These are phyloP conservation scores for Gallinago solitaria DNA, from an alignment of 2,797 vertebrate species.

Conservation along the genomic window DNA sequence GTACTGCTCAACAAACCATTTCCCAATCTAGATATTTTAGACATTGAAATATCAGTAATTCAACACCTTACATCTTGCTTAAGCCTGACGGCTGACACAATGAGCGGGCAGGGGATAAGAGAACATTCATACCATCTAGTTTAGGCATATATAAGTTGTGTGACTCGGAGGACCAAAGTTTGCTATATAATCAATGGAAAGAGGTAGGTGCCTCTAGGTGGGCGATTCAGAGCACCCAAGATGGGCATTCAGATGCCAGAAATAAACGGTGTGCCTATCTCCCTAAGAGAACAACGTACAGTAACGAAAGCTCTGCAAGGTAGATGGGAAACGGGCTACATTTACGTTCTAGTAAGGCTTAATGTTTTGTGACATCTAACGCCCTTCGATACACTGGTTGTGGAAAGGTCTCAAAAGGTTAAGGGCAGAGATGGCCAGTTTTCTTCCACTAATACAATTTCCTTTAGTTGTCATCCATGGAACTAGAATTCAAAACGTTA, in stretches of 20 bases:
- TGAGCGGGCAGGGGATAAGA: slow-evolving; percentile 13
- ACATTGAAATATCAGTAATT: neutral
- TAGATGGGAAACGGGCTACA: slow-evolving; percentile 46
- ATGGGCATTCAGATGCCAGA: slow-evolving; percentile 52
- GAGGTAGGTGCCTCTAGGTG: slow-evolving; percentile 70
- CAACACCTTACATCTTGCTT: slow-evolving; percentile 11
- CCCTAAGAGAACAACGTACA: slow-evolving; percentile 40
- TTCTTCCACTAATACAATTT: slow-evolving; percentile 30
- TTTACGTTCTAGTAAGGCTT: slow-evolving; percentile 57
- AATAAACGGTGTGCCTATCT: slow-evolving; percentile 42
- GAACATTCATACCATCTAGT: slow-evolving; percentile 66
- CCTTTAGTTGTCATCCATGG: slow-evolving; percentile 45
- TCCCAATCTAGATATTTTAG: neutral
- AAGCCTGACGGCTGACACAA: neutral
- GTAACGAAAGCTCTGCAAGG: slow-evolving; percentile 22
- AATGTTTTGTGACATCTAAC: slow-evolving; percentile 36
- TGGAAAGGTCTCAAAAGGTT: slow-evolving; percentile 34
- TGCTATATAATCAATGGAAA: slow-evolving; percentile 49
- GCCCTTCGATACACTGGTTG: slow-evolving; percentile 3
- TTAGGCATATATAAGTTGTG: slow-evolving; percentile 40
- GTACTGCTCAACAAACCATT: neutral
- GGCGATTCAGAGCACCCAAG: slow-evolving; percentile 49
- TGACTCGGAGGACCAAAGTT: slow-evolving; percentile 16
- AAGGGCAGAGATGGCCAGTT: slow-evolving; percentile 64
- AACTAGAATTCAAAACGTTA: slow-evolving; percentile 30